Evolutionary conservation across 2,888 invertebrate genomes (phyloP), one percentile per base, ranked within the genome.

Genomic region (Drosophila subquinaria): DNA sequence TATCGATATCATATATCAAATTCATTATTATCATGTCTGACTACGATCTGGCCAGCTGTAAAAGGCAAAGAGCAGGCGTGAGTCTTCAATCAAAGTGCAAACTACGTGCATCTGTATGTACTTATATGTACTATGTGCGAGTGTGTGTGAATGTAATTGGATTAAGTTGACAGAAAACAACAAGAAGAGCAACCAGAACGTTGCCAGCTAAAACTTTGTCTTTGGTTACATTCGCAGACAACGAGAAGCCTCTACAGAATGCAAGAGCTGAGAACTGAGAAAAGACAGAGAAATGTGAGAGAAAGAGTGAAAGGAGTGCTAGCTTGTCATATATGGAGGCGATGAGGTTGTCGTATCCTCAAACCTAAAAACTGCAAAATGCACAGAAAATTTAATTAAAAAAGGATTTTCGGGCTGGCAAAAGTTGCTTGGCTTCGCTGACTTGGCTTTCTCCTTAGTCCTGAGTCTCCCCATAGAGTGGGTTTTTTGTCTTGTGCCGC

Each of bases 301-400:
- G 47, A 20, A 36, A 17, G 38, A 65, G 69, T 67, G 67, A 77
- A 69, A 77, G 69, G 73, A 77, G 30, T 30, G 23, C 59, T 71
- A 55, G 69, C 68, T 63, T 75, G 76, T 73, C 76, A 80, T 82
- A 81, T 63, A 59, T 62, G 67, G 66, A 60, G 61, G 63, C 77
- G 64, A 51, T 73, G 73, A 69, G 69, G 69, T 66, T 56, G 69
- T 53, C 63, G 65, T 53, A 56, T 68, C 10, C 82, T 82, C 87
- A 87, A 87, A 84, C 81, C 84, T 77, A 87, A 87, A 84, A 84
- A 87, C 84, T 84, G 84, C 84, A 87, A 83, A 84, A 87, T 84
- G 84, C 83, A 87, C 84, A 87, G 84, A 84, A 84, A 84, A 84
- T 84, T 84, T 84, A 84, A 84, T 84, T 84, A 84, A 84, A 84